Percentiles rank a stretch among this genome's conserved stretches.
These are phyloP conservation scores for Denticeps clupeoides DNA, from an alignment of 2,797 vertebrate species.

Conservation along the genomic window DNA sequence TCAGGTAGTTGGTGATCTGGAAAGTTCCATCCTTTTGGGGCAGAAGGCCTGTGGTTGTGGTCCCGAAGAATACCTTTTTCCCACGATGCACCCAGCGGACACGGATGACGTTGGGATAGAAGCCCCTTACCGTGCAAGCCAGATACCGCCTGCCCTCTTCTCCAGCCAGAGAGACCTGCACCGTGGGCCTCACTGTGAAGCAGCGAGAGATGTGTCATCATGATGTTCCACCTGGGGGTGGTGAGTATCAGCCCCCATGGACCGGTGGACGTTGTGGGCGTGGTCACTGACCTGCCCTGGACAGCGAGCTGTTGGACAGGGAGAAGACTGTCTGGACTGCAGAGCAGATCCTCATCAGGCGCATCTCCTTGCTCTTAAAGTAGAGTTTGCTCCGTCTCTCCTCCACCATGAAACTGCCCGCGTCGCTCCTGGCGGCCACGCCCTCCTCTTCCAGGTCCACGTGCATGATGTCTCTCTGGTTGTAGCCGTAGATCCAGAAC, in stretches of 20 bases:
- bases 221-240: not conserved
- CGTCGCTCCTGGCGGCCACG: constrained; percentile 14
- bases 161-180: not conserved
- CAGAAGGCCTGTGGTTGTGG: constrained; percentile 15
- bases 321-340: constrained; percentile 23
- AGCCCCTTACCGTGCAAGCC: constrained; percentile 10
- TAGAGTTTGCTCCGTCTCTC: constrained; percentile 19
- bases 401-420: constrained; percentile 13
- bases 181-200: constrained; percentile 15
- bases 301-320: constrained; percentile 22
- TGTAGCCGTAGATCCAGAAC: constrained; percentile 21
- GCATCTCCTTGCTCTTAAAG: constrained; percentile 12
- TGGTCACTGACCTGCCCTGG: constrained; percentile 13
- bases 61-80: constrained; percentile 15
- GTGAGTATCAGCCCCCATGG: not conserved
- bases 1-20: constrained; percentile 21
- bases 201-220: not conserved
- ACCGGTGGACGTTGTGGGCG: not conserved
- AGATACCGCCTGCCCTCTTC: constrained; percentile 9
- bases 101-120: constrained; percentile 23
- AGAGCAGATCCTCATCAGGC: constrained; percentile 17
- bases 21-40: constrained; percentile 27
- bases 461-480: constrained; percentile 25
- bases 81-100: constrained; percentile 13
- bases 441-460: constrained; percentile 17